phyloP scores from a whole-genome alignment of 2,888 invertebrate species.

The Diarsia brunnea region DNA sequence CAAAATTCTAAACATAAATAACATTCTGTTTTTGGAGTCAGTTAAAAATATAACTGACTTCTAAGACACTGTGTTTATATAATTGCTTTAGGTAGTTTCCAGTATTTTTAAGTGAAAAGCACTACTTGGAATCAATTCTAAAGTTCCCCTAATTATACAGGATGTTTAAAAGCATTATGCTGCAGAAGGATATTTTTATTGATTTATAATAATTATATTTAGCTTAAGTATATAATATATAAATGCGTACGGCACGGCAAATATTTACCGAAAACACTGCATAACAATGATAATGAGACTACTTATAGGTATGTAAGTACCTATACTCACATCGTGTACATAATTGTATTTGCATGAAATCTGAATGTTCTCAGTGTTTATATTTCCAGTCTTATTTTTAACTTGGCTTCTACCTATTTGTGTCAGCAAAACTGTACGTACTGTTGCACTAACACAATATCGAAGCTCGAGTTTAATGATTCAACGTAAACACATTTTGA shows the following conservation, averaged over 20 bases:
- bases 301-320: neutral
- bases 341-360: slow-evolving; percentile 62
- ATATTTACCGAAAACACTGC: slow-evolving; percentile 24
- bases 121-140: slow-evolving; percentile 3
- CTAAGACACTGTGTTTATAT: neutral
- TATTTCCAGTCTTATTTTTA: slow-evolving; percentile 76
- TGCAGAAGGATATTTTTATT: neutral
- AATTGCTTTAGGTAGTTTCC: neutral
- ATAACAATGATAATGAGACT: slow-evolving; percentile 26
- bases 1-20: neutral
- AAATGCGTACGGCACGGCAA: slow-evolving; percentile 12
- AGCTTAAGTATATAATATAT: neutral
- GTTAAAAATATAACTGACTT: neutral
- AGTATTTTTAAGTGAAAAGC: neutral
- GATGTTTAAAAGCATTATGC: neutral
- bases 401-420: slow-evolving; percentile 72
- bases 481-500: slow-evolving; percentile 57
- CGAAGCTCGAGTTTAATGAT: slow-evolving; percentile 51
- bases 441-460: slow-evolving; percentile 61
- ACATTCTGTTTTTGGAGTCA: neutral
- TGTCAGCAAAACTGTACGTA: slow-evolving; percentile 71
- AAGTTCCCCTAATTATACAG: neutral
- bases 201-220: slow-evolving; percentile 1
- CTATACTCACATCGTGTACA: slow-evolving; percentile 28
- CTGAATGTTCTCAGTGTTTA: slow-evolving; percentile 69